phyloP scores from a whole-genome alignment of 2,113 vertebrate species.

The Lichenostomus cassidix region DNA sequence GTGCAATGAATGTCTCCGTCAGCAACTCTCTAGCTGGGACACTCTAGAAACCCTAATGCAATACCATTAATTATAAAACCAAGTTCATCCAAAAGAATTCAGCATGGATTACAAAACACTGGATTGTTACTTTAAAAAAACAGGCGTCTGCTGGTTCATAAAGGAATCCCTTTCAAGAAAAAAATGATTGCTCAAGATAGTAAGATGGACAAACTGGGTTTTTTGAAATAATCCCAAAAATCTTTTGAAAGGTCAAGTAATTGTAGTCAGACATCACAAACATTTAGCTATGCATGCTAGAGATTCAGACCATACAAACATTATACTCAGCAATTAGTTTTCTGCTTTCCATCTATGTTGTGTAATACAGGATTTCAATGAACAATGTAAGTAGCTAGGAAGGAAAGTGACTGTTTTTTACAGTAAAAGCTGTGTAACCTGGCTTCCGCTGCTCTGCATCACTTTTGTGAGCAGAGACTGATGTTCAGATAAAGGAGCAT shows the following conservation, averaged over 20 bases:
- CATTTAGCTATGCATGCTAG: neutral
- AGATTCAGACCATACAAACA: neutral
- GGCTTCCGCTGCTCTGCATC: neutral
- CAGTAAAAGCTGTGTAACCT: slow-evolving; percentile 17
- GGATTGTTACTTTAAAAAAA: slow-evolving; percentile 42
- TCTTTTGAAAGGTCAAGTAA: slow-evolving; percentile 42
- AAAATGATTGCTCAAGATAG: slow-evolving; percentile 58
- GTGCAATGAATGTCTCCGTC: slow-evolving; percentile 19
- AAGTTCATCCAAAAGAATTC: slow-evolving; percentile 52
- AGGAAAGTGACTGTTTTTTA: slow-evolving; percentile 17
- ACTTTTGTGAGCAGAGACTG: neutral
- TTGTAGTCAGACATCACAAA: slow-evolving; percentile 17
- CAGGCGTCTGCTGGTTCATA: slow-evolving; percentile 53
- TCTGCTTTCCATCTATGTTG: slow-evolving; percentile 15
- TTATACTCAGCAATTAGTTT: neutral
- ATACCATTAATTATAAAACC: slow-evolving; percentile 39
- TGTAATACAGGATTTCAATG: slow-evolving; percentile 7
- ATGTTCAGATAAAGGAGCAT: neutral
- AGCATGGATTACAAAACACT: slow-evolving; percentile 40
- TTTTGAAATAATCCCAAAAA: slow-evolving; percentile 13
- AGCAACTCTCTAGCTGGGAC: neutral
- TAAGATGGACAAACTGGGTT: neutral
- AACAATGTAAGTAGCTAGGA: neutral
- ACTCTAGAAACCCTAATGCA: slow-evolving; percentile 30
- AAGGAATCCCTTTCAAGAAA: slow-evolving; percentile 60